Conservation (phyloP, 2,113 vertebrate species). For the Odontophorus gujanensis region DNA sequence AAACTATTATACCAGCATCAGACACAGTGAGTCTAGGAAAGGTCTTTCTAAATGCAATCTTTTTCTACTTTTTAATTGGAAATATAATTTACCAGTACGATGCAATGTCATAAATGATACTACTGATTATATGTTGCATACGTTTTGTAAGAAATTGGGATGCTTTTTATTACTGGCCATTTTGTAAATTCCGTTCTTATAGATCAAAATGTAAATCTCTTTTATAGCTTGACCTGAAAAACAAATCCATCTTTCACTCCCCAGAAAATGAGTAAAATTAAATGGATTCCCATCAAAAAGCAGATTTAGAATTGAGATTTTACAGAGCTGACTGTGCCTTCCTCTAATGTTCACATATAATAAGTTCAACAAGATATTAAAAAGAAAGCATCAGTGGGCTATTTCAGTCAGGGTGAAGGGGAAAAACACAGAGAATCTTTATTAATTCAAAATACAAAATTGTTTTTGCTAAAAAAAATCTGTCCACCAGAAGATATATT, state of each 20-base stretch:
- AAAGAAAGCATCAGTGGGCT: slow-evolving; percentile 52
- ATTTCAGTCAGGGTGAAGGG: slow-evolving; percentile 43
- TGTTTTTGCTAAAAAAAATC: neutral
- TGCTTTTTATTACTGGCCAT: neutral
- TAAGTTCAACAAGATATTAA: slow-evolving; percentile 22
- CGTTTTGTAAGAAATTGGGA: neutral
- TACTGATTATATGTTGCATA: neutral
- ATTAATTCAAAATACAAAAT: neutral
- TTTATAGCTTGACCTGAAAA: slow-evolving; percentile 72
- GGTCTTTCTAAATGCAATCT: neutral
- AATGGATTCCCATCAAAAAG: slow-evolving; percentile 65
- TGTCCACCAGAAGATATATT: neutral
- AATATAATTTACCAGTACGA: neutral
- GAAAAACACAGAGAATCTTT: neutral
- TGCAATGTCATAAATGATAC: neutral
- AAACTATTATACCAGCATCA: neutral
- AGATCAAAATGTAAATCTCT: slow-evolving; percentile 61
- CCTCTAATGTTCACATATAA: neutral
- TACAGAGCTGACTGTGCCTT: neutral
- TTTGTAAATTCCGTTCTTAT: neutral
- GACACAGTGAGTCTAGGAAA: neutral
- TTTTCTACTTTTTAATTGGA: neutral
- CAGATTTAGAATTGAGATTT: neutral
- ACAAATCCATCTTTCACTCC: slow-evolving; percentile 67
- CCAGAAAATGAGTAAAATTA: slow-evolving; percentile 69